These are phyloP conservation scores for Zele albiditarsus DNA, from an alignment of 2,888 invertebrate species.

Conservation along the genomic window DNA sequence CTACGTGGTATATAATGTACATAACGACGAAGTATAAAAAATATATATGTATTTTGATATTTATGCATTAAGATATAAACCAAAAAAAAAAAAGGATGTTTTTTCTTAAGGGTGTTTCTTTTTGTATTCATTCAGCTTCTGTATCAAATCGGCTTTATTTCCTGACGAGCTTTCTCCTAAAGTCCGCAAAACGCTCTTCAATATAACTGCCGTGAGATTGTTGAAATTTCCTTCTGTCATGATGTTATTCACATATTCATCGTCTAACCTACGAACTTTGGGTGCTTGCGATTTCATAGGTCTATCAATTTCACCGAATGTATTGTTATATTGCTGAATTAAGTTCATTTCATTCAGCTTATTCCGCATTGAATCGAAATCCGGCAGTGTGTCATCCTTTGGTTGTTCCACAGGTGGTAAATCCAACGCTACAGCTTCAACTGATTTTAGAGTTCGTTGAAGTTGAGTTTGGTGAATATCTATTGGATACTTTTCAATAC, in stretches of 20 bases:
- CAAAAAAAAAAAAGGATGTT: neutral
- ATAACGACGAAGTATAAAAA: neutral
- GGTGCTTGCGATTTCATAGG: neutral
- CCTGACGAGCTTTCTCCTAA: neutral
- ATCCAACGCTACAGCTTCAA: slow-evolving; percentile 18
- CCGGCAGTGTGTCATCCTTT: slow-evolving; percentile 19
- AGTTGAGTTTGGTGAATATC: slow-evolving; percentile 1
- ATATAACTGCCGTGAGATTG: neutral
- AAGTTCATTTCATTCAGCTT: slow-evolving; percentile 1
- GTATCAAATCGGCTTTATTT: slow-evolving; percentile 12
- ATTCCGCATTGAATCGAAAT: neutral
- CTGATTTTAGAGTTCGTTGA: neutral
- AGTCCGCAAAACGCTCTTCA: slow-evolving; percentile 8
- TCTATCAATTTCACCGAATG: neutral
- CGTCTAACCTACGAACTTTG: slow-evolving; percentile 10
- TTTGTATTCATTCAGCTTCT: slow-evolving; percentile 5
- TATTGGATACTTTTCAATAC: slow-evolving; percentile 4
- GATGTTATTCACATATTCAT: neutral
- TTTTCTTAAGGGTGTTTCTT: neutral
- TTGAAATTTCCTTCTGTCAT: neutral
- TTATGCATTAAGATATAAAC: neutral
- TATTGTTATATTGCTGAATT: neutral
- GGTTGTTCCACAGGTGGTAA: neutral
- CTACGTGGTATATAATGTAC: neutral
- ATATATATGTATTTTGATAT: neutral